Evolutionary conservation across 2,797 vertebrate genomes (phyloP), one percentile per base, ranked within the genome.

Genomic region (Schizothorax lantsangensis): DNA sequence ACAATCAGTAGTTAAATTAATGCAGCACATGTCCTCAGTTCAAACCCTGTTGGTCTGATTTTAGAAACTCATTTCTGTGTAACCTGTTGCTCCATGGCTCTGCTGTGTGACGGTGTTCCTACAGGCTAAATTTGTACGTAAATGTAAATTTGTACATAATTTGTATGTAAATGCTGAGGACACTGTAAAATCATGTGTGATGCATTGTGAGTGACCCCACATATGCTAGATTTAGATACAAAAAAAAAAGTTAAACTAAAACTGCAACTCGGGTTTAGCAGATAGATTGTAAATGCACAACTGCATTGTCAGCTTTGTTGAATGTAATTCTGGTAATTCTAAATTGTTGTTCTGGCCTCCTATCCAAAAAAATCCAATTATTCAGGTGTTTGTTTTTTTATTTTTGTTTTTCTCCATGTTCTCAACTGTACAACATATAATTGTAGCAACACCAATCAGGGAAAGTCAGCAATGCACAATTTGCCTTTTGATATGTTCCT

Each of bases 161-260:
- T 49, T 84, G 71, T 66, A 30, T 77, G 72, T 84, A 66, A 78
- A 54, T 68, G 23, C 36, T 69, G 15, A 38, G 83, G 72, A 77
- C 57, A 68, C 59, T 47, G 33, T 84, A 52, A 78, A 30, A 49
- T 64, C 2, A 23, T 74, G 38, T 78, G 75, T 80, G 57, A 80
- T 80, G 57, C 59, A 64, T 80, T 80, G 57, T 80, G 78, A 79
- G 54, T 79, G 78, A 64, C 14, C 15, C 17, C 38, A 80, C 57
- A 19, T 80, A 30, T 23, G 15, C 36, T 69, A 26, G 45, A 81
- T 69, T 40, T 33, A 19, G 45, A 81, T 69, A 45, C 6, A 36
- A 6, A 59, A 11, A 36, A 23, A 23, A 0, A 14, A 17, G 23
- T 43, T 57, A 2, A 62, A 57, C 19, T 78, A 78, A 57, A 59